Conservation (phyloP, 2,797 vertebrate genomes). For the Gymnothorax reevesii region DNA sequence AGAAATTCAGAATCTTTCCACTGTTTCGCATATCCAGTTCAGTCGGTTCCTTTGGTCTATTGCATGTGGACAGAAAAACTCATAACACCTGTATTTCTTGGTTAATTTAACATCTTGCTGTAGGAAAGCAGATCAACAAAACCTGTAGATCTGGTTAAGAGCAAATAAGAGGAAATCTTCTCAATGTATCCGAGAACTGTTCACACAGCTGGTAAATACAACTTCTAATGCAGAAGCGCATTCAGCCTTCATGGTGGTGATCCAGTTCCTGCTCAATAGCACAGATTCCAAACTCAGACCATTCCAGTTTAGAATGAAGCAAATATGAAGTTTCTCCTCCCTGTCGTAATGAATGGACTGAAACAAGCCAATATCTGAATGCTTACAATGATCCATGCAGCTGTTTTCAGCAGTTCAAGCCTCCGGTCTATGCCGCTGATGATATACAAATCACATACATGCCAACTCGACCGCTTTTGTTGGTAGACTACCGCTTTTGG, state of each 20-base stretch:
- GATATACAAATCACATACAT: no score
- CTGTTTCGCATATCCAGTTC: neutral
- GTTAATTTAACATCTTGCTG: neutral
- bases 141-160: neutral
- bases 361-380: neutral
- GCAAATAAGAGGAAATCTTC: neutral
- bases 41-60: neutral
- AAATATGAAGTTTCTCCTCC: constrained; percentile 8
- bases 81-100: neutral
- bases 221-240: no score
- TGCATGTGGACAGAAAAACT: neutral
- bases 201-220: constrained; percentile 51
- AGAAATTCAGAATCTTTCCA: neutral
- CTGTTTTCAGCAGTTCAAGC: neutral
- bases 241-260: constrained; percentile 22
- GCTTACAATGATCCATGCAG: constrained; percentile 28
- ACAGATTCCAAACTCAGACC: constrained; percentile 38
- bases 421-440: neutral
- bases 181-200: neutral
- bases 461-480: no score
- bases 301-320: constrained; percentile 32
- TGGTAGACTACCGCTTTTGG: no score
- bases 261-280: constrained; percentile 37
- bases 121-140: neutral
- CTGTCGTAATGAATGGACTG: constrained; percentile 18